Evolutionary conservation across 2,888 invertebrate genomes (phyloP).

Genomic region (Drosophila quinaria): DNA sequence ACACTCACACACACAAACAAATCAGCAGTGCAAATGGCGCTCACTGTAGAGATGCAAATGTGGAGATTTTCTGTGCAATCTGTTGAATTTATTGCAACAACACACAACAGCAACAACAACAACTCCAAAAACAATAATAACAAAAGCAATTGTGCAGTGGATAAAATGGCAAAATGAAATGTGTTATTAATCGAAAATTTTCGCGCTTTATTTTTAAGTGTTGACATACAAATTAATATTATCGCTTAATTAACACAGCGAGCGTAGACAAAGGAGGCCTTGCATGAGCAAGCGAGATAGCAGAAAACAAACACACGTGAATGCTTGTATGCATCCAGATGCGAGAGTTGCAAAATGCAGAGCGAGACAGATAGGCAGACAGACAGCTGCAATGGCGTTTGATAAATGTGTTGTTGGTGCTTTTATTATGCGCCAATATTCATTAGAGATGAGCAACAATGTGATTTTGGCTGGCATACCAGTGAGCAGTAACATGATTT

Average conservation of each 20-base stretch:
- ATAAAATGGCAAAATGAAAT: conserved; percentile 69
- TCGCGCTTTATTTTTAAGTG: conserved; percentile 80
- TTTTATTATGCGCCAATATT: conserved; percentile 15
- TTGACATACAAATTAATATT: conserved; percentile 86
- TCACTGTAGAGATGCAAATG: conserved; percentile 62
- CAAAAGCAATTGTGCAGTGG: conserved; percentile 51
- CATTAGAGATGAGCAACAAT: conserved; percentile 23
- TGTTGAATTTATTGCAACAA: conserved; percentile 75
- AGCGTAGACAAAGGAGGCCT: conserved; percentile 42
- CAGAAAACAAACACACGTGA: not conserved
- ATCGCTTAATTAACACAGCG: conserved; percentile 84
- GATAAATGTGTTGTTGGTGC: conserved; percentile 26
- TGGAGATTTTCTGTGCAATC: conserved; percentile 72
- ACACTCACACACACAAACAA: conserved; percentile 14
- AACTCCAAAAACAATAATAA: conserved; percentile 41
- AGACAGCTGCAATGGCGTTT: conserved; percentile 21
- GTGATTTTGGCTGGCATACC: not conserved
- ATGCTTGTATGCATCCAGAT: conserved; percentile 1
- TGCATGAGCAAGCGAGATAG: conserved; percentile 18
- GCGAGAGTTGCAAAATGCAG: conserved; percentile 10
- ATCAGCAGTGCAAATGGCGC: conserved; percentile 48
- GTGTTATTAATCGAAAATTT: conserved; percentile 80
- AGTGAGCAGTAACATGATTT: not conserved
- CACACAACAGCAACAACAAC: conserved; percentile 27
- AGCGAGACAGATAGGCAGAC: conserved; percentile 26